Evolutionary conservation across 2,113 vertebrate genomes (phyloP).

Genomic region (Chroicocephalus ridibundus): DNA sequence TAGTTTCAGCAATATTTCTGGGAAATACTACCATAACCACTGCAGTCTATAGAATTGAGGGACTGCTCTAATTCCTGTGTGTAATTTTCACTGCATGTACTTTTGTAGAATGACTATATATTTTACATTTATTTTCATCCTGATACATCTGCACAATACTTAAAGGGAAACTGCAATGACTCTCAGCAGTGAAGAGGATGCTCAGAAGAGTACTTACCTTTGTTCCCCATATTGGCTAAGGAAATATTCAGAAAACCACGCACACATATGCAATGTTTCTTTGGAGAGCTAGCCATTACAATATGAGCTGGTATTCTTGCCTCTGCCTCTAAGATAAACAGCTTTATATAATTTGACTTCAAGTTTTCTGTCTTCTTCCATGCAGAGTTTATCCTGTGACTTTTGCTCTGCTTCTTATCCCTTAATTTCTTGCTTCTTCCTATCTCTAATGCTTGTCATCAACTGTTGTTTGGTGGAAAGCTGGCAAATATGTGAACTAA

Average conservation of each 20-base stretch:
- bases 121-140: neutral
- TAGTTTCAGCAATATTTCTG: neutral
- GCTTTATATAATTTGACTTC: neutral
- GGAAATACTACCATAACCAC: neutral
- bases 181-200: neutral
- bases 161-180: neutral
- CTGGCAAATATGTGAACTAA: neutral
- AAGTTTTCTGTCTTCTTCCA: neutral
- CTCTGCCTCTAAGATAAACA: neutral
- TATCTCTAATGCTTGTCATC: neutral
- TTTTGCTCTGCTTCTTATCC: neutral
- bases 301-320: neutral
- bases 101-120: neutral
- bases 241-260: neutral
- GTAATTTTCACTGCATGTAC: neutral
- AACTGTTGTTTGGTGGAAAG: conserved; percentile 5
- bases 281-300: neutral
- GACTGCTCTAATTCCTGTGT: neutral
- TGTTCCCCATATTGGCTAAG: neutral
- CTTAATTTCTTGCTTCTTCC: neutral
- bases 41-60: neutral
- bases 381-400: neutral
- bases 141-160: neutral
- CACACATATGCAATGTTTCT: rapidly evolving
- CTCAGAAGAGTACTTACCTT: neutral